Evolutionary conservation across 2,797 vertebrate species (phyloP), one percentile per base, ranked within the genome.

Genomic region (Chelmon rostratus): DNA sequence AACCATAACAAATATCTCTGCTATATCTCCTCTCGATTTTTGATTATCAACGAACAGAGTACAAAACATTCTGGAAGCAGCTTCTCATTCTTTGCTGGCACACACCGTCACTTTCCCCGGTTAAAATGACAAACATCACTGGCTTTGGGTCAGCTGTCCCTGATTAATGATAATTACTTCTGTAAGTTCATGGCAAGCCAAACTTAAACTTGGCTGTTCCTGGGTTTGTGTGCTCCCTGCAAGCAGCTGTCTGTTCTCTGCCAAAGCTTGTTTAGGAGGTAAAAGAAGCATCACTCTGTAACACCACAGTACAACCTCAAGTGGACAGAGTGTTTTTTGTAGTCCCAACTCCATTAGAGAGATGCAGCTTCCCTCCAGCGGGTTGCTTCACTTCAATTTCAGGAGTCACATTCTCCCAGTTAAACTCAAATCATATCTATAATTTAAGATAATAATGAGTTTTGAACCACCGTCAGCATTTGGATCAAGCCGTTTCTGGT

Each of bases 161-260:
- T 54, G 47, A 79, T 67, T 46, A 67, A 65, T 28, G 6, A 16
- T 16, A 18, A 46, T n/a, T 37, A 31, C 33, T 47, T 73, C 10
- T 3, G 47, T 21, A 31, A 44, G 11, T 67, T 61, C 28, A 54
- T 8, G 61, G 28, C n/a, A 6, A 6, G 47, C 54, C 47, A 67
- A 31, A 38, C 21, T 19, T 33, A 50, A 37, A 37, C 31, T 65
- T 46, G 28, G 61, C 61, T 38, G 21, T 46, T 23, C 13, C 8
- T 3, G 2, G 40, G 50, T 57, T 47, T 65, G 40, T 46, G 38
- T 33, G 58, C 18, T 37, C 33, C 44, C 57, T 52, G 49, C 33
- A 38, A 38, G 58, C 52, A 16, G 31, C 25, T 33, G 35, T 63
- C 66, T 49, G 28, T 3, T 3, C 57, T 28, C 67, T 54, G 66